These are phyloP conservation scores for Aplysia californica DNA, from an alignment of 1,140 invertebrate species.

Conservation along the genomic window DNA sequence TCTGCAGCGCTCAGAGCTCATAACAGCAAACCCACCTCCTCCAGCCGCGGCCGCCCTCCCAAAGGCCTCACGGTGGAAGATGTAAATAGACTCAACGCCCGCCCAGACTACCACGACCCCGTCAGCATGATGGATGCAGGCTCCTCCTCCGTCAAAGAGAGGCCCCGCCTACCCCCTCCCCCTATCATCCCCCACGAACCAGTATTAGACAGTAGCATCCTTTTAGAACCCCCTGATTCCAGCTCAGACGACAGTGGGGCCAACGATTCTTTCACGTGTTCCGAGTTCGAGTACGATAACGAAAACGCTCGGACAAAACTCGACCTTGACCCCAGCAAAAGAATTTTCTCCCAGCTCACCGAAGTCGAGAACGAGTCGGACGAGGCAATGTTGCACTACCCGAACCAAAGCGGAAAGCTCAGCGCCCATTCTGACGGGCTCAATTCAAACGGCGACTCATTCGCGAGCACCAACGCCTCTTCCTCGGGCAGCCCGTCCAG, in stretches of 20 bases:
- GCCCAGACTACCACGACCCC: slow-evolving; percentile 81
- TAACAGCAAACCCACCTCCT: slow-evolving; percentile 20
- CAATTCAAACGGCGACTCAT: slow-evolving; percentile 91
- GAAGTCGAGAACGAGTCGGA: slow-evolving; percentile 71
- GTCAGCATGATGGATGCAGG: slow-evolving; percentile 93
- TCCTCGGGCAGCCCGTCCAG: slow-evolving; percentile 79
- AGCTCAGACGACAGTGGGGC: slow-evolving; percentile 91
- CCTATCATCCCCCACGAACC: slow-evolving; percentile 73
- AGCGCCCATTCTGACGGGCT: slow-evolving; percentile 81
- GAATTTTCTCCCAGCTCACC: slow-evolving; percentile 79
- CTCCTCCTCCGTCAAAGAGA: slow-evolving; percentile 79
- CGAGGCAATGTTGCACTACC: slow-evolving; percentile 53
- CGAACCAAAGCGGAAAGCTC: slow-evolving; percentile 10
- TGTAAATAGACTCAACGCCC: slow-evolving; percentile 88
- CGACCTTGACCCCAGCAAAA: slow-evolving; percentile 69
- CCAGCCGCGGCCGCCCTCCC: slow-evolving; percentile 58
- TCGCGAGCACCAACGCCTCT: slow-evolving; percentile 87
- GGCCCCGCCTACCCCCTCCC: slow-evolving; percentile 6
- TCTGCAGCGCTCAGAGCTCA: slow-evolving; percentile 1
- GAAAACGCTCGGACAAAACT: slow-evolving; percentile 70
- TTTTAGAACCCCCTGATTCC: slow-evolving; percentile 72
- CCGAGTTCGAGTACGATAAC: slow-evolving; percentile 94
- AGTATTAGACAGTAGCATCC: slow-evolving; percentile 42
- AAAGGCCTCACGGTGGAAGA: slow-evolving; percentile 89
- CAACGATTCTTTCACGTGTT: slow-evolving; percentile 97